Conservation (phyloP, 53 echinoderm and acorn worm species). For the Echinarachnius parma region DNA sequence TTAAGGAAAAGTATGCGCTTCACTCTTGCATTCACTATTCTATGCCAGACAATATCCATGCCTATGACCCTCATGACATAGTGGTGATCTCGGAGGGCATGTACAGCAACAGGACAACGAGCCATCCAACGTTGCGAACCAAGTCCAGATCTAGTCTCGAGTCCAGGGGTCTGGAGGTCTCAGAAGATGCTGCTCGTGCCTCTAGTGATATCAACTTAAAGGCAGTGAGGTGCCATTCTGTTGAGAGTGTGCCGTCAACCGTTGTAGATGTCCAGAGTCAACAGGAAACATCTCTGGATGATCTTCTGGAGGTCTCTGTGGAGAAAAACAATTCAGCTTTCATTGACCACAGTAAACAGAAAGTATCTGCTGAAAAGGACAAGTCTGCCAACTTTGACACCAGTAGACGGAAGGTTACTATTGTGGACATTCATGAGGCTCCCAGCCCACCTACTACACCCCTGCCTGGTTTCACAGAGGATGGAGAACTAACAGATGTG, state of each 20-base stretch:
- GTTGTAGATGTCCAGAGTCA: constrained; percentile 10
- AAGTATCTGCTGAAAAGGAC: constrained; percentile 4
- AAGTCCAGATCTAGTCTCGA: constrained; percentile 42
- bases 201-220: constrained; percentile 82
- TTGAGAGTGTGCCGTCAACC: constrained; percentile 79
- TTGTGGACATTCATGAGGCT: constrained; percentile 32
- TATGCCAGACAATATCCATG: constrained; percentile 89
- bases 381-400: constrained; percentile 3
- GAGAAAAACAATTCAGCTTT: constrained; percentile 28
- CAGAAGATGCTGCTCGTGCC: constrained; percentile 48
- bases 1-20: constrained; percentile 64
- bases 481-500: constrained; percentile 26
- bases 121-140: constrained; percentile 74
- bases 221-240: constrained; percentile 71
- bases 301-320: constrained; percentile 59
- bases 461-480: constrained; percentile 51
- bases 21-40: constrained; percentile 83
- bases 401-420: neutral
- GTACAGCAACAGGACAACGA: constrained; percentile 83
- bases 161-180: constrained; percentile 37
- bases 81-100: constrained; percentile 81
- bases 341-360: neutral
- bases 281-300: constrained; percentile 33
- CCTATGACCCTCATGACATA: constrained; percentile 79
- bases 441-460: constrained; percentile 40